Base-by-base conservation (phyloP, 2,888 invertebrate species). In the Blastobasis lacticolella region DNA sequence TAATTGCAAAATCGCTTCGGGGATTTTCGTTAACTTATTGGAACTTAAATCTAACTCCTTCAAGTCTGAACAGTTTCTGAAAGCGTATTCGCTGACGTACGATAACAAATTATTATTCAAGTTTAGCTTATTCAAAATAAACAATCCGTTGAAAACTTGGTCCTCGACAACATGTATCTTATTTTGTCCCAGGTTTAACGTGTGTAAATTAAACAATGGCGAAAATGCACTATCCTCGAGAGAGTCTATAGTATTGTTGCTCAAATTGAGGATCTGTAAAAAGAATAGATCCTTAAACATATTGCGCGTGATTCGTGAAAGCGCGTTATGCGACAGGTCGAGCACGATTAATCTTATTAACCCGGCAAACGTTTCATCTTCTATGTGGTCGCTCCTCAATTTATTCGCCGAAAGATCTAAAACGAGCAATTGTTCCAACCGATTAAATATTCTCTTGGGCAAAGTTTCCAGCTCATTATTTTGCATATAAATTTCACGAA, bases 41-140 rank as follows among this genome's bases (percentile, higher is more conserved):
- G 95, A 94, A 81, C 95, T 95, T 61, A 97, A 85, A 81, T 96
- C 96, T 62, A 97, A 88, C 75, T 97, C 97, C 82, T 96, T 95
- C 46, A 97, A 84, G 67, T 95, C 94, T 23, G 94, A 94, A 83
- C 94, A 96, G 81, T 97, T 97, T 76, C 92, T 92, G 75, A 97
- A 96, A 49, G 95, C 94, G 67, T 93, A 91, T 48, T 92, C 89
- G 74, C 95, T 94, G 54, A 96, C 90, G 67, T 90, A 93, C 58
- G 92, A 91, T 54, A 97, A 90, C 60, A 94, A 82, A 79, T 97
- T 97, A 70, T 95, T 95, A 72, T 95, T 95, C 57, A 97, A 87
- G 54, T 94, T 95, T 49, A 97, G 88, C 74, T 95, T 94, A 68
- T 94, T 94, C 52, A 96, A 86, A 57, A 95, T 94, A 78, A 93